These are phyloP conservation scores for Pionites leucogaster DNA, from an alignment of 2,113 vertebrate species.

Conservation along the genomic window DNA sequence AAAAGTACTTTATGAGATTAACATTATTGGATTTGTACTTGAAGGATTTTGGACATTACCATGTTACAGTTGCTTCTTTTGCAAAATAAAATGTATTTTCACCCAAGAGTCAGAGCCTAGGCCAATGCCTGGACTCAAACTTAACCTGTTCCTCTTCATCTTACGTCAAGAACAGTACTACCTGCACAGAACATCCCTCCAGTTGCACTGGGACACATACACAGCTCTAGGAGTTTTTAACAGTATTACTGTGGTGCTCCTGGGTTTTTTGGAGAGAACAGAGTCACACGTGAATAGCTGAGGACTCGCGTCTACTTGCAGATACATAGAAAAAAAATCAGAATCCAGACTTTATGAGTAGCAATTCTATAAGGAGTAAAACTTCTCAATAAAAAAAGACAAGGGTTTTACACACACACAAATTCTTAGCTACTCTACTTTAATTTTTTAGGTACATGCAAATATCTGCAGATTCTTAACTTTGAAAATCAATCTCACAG, in stretches of 20 bases:
- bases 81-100: neutral
- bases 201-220: neutral
- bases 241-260: neutral
- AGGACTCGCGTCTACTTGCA: neutral
- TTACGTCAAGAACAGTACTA: neutral
- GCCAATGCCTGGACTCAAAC: neutral
- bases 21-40: neutral
- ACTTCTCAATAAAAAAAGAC: neutral
- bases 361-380: neutral
- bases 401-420: fast-evolving
- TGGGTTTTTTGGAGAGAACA: neutral
- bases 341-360: neutral
- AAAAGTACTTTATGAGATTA: slow-evolving; percentile 30
- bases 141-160: neutral
- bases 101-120: neutral
- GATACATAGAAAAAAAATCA: neutral
- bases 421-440: neutral
- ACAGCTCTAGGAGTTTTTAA: neutral
- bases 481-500: neutral
- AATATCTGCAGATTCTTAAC: neutral
- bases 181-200: neutral
- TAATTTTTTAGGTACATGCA: neutral
- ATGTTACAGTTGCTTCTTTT: neutral
- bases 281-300: neutral
- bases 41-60: neutral